Percentiles rank a stretch among this genome's conserved stretches.
Conservation (phyloP, 2,888 invertebrate species). For the Fabriciana adippe region DNA sequence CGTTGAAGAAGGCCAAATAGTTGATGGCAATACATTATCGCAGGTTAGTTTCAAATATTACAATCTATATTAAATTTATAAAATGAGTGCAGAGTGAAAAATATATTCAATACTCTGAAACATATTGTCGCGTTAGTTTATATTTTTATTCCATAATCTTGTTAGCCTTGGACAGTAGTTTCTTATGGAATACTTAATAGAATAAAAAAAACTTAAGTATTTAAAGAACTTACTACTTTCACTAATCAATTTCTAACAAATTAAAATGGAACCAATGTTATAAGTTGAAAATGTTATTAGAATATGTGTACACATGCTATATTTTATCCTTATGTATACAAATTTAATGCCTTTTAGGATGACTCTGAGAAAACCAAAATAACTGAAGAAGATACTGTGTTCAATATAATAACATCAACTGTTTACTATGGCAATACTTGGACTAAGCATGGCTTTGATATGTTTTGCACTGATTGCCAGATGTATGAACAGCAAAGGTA, state of each 20-base stretch:
- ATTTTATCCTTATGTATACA: neutral
- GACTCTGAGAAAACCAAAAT: conserved; percentile 67
- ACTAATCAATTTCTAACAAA: neutral
- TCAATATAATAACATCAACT: conserved; percentile 89
- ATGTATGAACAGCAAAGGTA: conserved; percentile 79
- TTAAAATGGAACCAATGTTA: neutral
- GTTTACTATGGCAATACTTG: conserved; percentile 85
- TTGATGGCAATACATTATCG: conserved; percentile 83
- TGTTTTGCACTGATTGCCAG: conserved; percentile 85
- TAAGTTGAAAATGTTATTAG: neutral
- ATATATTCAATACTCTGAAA: conserved; percentile 8
- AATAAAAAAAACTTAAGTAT: neutral
- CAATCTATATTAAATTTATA: conserved; percentile 4
- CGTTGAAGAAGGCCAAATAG: conserved; percentile 88
- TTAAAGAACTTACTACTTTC: conserved; percentile 2
- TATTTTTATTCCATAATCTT: conserved; percentile 33
- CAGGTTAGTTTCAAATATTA: conserved; percentile 65
- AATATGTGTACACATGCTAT: neutral
- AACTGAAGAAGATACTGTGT: conserved; percentile 85
- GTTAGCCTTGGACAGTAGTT: conserved; percentile 39
- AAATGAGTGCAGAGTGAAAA: neutral
- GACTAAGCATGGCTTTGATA: conserved; percentile 85
- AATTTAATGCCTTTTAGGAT: conserved; percentile 57
- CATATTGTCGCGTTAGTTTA: conserved; percentile 27
- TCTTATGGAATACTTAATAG: conserved; percentile 14